Conservation (phyloP, 2,888 invertebrate species). For the Sphaeridia pumilis region DNA sequence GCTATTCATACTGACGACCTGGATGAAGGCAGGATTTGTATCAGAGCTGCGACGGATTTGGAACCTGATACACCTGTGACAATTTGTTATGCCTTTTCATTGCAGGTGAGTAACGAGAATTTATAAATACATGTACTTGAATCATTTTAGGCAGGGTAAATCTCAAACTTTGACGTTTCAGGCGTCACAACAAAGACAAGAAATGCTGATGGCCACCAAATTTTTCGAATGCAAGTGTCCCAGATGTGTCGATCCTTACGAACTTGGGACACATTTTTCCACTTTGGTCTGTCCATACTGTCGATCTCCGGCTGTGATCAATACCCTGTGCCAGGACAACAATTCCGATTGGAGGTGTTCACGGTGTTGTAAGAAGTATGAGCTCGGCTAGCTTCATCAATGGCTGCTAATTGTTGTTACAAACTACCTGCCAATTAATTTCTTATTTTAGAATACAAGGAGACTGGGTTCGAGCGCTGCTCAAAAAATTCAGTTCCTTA, state of each 20-base stretch:
- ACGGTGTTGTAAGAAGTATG: too few species aligned
- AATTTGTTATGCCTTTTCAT: constrained; percentile 28
- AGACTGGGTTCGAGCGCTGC: background rate
- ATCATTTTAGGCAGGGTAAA: too few species aligned
- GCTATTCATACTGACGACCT: constrained; percentile 30
- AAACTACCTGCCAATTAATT: too few species aligned
- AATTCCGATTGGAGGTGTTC: background rate
- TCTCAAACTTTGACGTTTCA: too few species aligned
- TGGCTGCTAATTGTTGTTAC: too few species aligned
- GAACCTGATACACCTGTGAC: constrained; percentile 22
- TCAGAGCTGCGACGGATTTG: constrained; percentile 30
- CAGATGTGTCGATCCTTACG: constrained; percentile 24
- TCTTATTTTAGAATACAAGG: background rate
- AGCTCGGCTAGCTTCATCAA: too few species aligned
- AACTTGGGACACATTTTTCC: constrained; percentile 21
- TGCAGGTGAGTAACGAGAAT: constrained; percentile 24
- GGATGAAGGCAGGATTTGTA: constrained; percentile 23
- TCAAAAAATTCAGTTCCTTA: background rate
- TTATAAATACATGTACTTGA: too few species aligned
- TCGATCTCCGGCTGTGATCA: background rate
- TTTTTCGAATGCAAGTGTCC: constrained; percentile 29
- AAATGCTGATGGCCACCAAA: constrained; percentile 28
- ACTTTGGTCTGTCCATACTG: constrained; percentile 25
- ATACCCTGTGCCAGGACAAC: background rate
- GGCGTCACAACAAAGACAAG: constrained; percentile 23